A percentile compares a stretch with the other conserved stretches of the same genome.
Conservation (phyloP, 1,140 invertebrate species). For the Caenorhabditis tropicalis region DNA sequence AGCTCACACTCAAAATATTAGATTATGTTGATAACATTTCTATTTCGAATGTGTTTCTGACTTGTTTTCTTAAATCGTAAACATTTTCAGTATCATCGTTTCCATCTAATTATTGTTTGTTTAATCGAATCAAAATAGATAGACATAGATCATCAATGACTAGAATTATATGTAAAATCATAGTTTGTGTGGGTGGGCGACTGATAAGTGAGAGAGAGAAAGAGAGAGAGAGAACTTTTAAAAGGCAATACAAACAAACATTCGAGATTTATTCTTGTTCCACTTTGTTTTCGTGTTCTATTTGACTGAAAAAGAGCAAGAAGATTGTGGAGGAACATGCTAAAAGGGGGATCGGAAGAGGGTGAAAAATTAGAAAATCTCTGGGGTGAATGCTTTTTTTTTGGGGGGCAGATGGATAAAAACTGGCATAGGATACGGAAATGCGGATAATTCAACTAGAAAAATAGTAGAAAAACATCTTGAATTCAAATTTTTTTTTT, state of each 20-base stretch:
- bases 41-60: too few relatives aligned
- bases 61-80: neutral
- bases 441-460: conserved; percentile 21
- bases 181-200: conserved; percentile 2
- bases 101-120: neutral
- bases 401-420: neutral
- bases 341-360: neutral
- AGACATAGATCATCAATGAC: neutral
- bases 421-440: neutral
- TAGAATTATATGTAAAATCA: neutral
- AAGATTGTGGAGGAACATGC: neutral
- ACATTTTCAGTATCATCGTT: too few relatives aligned
- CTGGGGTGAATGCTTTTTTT: neutral
- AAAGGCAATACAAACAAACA: neutral
- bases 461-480: neutral
- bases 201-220: too few relatives aligned
- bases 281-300: neutral
- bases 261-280: neutral
- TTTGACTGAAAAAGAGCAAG: neutral
- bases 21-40: too few relatives aligned
- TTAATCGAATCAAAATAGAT: neutral
- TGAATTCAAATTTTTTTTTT: neutral
- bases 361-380: neutral
- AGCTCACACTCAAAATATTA: too few relatives aligned
- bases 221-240: neutral